Conservation (phyloP, 2,888 invertebrate species). For the Didymodactylos carnosus region DNA sequence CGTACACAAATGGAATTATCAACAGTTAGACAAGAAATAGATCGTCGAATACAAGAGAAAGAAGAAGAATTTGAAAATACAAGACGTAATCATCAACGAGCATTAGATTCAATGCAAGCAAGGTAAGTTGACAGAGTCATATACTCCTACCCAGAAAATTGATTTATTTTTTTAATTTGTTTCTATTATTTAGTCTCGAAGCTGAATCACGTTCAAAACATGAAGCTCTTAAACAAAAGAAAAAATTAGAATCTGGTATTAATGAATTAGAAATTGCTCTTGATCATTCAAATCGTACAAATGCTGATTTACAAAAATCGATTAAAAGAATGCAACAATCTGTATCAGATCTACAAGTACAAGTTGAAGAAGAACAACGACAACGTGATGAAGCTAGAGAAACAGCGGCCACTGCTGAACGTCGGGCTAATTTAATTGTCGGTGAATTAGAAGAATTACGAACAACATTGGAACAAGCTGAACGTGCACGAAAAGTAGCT, state of each 20-base stretch:
- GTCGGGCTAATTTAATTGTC: constrained; percentile 84
- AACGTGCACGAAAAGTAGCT: constrained; percentile 88
- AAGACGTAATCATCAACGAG: constrained; percentile 97
- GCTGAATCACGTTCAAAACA: constrained; percentile 98
- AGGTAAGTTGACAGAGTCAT: too few relatives aligned
- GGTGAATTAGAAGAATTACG: constrained; percentile 96
- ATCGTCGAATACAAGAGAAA: constrained; percentile 97
- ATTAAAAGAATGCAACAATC: constrained; percentile 96
- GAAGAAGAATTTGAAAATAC: constrained; percentile 99
- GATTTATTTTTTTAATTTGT: too few relatives aligned
- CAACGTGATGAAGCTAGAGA: constrained; percentile 92
- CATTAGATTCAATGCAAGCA: constrained; percentile 99
- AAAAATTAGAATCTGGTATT: constrained; percentile 98
- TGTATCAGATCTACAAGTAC: constrained; percentile 78
- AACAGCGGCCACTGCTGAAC: constrained; percentile 86
- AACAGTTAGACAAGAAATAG: constrained; percentile 91
- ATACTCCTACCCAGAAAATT: too few relatives aligned
- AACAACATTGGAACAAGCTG: constrained; percentile 53
- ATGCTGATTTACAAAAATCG: constrained; percentile 95
- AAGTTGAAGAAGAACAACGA: constrained; percentile 91
- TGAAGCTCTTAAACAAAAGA: constrained; percentile 96
- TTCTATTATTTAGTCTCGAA: constrained; percentile 86
- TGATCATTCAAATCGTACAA: constrained; percentile 96
- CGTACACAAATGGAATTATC: constrained; percentile 90
- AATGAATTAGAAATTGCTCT: constrained; percentile 96